Base-by-base conservation (phyloP, 1,140 invertebrate genomes). In the Penaeus chinensis region DNA sequence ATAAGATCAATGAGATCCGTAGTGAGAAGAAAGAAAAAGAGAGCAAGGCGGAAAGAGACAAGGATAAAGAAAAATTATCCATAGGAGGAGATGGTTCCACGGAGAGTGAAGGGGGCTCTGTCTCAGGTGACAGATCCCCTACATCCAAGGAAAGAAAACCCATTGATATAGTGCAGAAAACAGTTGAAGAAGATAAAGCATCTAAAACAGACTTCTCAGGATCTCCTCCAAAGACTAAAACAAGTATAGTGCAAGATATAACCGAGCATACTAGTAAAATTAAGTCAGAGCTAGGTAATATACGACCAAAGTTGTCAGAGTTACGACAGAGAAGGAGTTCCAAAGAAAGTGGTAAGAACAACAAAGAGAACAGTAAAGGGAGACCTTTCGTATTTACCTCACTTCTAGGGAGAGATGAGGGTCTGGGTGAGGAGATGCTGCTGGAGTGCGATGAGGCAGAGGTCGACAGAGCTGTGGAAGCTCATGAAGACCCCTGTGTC, bases 1-100 rank as follows among this genome's bases (percentile, higher is more conserved):
- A 89, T 2, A 89, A 87, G 80, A 87, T 89, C n/a, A 86, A 87
- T 81, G 86, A 89, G 76, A 89, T 89, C 37, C 85, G 89, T 18
- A 87, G 82, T 42, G 89, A 89, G n/a, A 89, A 87, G 62, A 77
- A 87, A 27, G 74, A 66, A 61, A 82, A 74, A 24, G 54, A 42
- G 11, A 24, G 77, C 22, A 69, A 37, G 24, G 47, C 8, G 24
- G 79, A 76, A 22, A 84, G 54, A 80, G 85, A 76, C 22, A 89
- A 83, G 84, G 86, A 85, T 63, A 76, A 37, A 77, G 84, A 87
- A 63, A 62, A 80, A 27, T 76, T 87, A 47, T 65, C 42, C 37
- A 80, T 60, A 7, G 79, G 76, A 42, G 88, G 77, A 4, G 85
- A 84, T 16, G 89, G 84, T 22, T 89, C 89, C 10, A 89, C 77